Base-by-base conservation (phyloP, 2,888 invertebrate species). In the Drosophila phalerata region DNA sequence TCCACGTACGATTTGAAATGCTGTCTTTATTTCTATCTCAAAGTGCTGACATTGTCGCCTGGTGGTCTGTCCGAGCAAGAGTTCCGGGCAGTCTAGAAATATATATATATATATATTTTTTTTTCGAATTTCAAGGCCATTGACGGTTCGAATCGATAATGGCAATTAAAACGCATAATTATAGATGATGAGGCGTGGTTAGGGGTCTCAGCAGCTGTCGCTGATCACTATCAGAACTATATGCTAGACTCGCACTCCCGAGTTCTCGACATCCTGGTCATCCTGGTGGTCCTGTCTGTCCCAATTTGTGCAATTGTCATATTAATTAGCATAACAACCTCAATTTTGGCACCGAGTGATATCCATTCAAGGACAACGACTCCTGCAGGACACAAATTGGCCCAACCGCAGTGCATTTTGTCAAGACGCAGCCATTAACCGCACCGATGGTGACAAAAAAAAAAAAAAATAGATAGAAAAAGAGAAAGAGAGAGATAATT, bases 321-420 rank as follows among this genome's bases (percentile, higher is more conserved):
- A 87, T 87, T 90, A 89, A 91, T 90, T 85, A 79, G 86, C 86
- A 79, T 85, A 79, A 79, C 87, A 86, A 82, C 85, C 89, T 89
- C 86, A 88, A 88, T 88, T 85, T 84, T 74, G 42, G 52, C 69
- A 51, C 52, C 22, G 40, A 40, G 55, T 17, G 37, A 38, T 13
- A 15, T n/a, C 10, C 57, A 65, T 6, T 56, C 81, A 76, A 76
- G 75, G 76, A 25, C 79, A 52, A 37, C 60, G 19, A 53, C 22
- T 56, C 25, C 38, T 48, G 56, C 51, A 55, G 64, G 42, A 48
- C 45, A 52, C 15, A 37, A 55, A 57, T 57, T 43, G 52, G 57
- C 43, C 71, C 71, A 78, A 85, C 85, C 77, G 69, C 82, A 73
- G 84, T 32, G 68, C 69, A 69, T 55, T 71, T 69, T 61, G 62